phyloP scores from a whole-genome alignment of 2,888 invertebrate genomes.

The Rhopalosiphum nymphaeae region DNA sequence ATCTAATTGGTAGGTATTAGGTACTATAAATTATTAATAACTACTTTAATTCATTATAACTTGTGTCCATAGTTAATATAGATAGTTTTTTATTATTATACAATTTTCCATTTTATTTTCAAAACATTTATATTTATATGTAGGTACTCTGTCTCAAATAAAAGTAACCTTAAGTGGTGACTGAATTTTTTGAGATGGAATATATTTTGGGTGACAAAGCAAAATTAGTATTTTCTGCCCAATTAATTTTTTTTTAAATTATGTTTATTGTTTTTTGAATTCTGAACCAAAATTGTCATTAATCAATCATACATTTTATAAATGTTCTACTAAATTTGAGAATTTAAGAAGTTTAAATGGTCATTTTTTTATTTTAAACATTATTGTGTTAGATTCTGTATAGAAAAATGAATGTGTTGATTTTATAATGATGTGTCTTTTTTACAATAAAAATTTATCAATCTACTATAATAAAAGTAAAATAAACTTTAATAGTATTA shows the following conservation, averaged over 20 bases:
- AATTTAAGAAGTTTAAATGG: neutral
- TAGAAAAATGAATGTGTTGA: no score
- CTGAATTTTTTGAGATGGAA: neutral
- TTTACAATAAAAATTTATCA: no score
- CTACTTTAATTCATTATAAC: neutral
- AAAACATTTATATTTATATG: neutral
- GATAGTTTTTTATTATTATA: neutral
- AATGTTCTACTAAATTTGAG: neutral
- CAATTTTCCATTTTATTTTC: neutral
- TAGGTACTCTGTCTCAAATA: neutral
- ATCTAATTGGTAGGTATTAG: slow-evolving; percentile 70
- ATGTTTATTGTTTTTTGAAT: neutral
- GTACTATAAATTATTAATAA: neutral
- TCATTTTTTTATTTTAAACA: neutral
- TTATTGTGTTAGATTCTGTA: no score
- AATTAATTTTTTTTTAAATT: neutral
- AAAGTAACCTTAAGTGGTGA: neutral
- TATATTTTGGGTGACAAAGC: neutral
- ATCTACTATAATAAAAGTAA: no score
- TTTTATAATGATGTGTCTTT: no score
- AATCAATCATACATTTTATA: neutral
- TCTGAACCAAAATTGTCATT: neutral
- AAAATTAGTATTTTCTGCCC: neutral
- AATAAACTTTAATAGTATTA: no score
- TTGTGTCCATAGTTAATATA: neutral